Percentiles rank a stretch among this genome's conserved stretches.
Conservation (phyloP, 2,888 invertebrate species). For the Leucania comma region DNA sequence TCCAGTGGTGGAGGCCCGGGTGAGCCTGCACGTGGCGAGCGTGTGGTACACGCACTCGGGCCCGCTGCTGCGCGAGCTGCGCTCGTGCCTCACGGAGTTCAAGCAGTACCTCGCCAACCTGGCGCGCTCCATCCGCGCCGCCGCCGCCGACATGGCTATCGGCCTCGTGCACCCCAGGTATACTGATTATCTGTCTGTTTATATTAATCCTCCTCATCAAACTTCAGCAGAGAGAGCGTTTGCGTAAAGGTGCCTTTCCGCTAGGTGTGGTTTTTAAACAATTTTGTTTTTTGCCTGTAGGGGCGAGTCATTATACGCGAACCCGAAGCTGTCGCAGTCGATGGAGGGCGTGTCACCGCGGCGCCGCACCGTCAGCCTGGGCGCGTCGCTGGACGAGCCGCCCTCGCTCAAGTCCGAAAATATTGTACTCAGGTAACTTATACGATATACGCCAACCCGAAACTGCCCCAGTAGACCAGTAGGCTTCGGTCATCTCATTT, state of each 20-base stretch:
- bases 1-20: constrained; percentile 76
- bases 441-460: neutral
- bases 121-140: constrained; percentile 96
- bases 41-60: constrained; percentile 98
- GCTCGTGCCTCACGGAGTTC: constrained; percentile 97
- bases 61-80: constrained; percentile 95
- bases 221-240: no score
- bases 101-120: constrained; percentile 96
- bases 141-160: constrained; percentile 98
- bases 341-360: constrained; percentile 85
- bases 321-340: constrained; percentile 88
- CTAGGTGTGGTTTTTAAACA: no score
- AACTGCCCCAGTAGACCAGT: no score
- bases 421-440: constrained; percentile 80
- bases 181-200: no score
- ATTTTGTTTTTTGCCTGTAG: constrained; percentile 69
- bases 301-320: constrained; percentile 90
- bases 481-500: neutral
- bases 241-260: no score
- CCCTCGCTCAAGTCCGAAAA: constrained; percentile 79
- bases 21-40: constrained; percentile 94
- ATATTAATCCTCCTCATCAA: no score
- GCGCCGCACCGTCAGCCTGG: constrained; percentile 82
- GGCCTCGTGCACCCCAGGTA: constrained; percentile 95
- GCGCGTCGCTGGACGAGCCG: constrained; percentile 86